phyloP scores from a whole-genome alignment of 2,113 vertebrate genomes.

The Oreochromis tanganicae region DNA sequence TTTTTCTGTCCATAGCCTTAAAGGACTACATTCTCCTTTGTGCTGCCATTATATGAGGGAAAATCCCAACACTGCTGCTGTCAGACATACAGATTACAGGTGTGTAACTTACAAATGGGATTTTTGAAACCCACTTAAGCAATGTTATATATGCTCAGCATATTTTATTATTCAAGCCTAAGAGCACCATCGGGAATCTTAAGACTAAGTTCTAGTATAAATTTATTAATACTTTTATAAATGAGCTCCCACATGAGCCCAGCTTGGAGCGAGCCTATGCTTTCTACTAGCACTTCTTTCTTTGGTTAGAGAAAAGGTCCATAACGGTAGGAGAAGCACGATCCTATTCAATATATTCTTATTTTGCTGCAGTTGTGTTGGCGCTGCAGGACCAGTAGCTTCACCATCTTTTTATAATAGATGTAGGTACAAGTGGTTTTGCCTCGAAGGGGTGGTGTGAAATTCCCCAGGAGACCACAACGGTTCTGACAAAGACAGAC shows the following conservation, averaged over 20 bases:
- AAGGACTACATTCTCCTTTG: background rate
- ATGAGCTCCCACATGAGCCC: background rate
- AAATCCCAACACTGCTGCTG: background rate
- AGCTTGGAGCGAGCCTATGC: background rate
- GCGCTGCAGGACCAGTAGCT: background rate
- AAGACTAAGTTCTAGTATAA: background rate
- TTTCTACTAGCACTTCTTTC: background rate
- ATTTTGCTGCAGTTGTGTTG: background rate
- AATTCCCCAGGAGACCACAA: background rate
- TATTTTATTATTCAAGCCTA: background rate
- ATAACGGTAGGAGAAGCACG: background rate
- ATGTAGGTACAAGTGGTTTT: background rate
- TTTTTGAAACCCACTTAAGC: background rate
- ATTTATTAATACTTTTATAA: background rate
- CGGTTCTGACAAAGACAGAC: background rate
- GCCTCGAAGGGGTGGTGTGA: background rate
- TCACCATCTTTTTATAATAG: background rate
- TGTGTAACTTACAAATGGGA: background rate
- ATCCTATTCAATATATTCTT: background rate
- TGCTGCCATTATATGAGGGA: background rate
- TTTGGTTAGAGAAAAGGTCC: background rate
- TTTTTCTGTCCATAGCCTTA: background rate
- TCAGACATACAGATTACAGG: background rate
- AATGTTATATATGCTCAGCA: background rate
- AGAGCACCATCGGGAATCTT: background rate